Conservation (phyloP, 2,888 invertebrate genomes). For the Pogonocherus hispidulus region DNA sequence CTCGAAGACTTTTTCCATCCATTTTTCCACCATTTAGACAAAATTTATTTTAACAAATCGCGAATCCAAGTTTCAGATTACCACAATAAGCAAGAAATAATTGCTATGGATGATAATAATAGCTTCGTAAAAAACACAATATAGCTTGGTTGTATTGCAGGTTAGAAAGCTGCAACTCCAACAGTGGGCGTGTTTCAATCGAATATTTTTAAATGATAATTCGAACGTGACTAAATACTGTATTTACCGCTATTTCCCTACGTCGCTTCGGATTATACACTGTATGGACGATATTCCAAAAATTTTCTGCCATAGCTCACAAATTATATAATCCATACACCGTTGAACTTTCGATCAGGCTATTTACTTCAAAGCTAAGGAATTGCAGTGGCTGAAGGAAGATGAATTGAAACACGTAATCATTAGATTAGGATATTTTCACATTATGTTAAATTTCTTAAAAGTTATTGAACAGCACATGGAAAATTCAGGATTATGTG, state of each 20-base stretch:
- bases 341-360: conserved; percentile 43
- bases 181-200: conserved; percentile 34
- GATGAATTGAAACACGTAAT: conserved; percentile 24
- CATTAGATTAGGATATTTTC: conserved; percentile 42
- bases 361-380: conserved; percentile 45
- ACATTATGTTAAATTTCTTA: conserved; percentile 44
- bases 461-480: conserved; percentile 45
- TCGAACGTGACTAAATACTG: conserved; percentile 17
- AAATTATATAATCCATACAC: conserved; percentile 31
- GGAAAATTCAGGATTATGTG: conserved; percentile 32
- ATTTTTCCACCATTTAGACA: conserved; percentile 2
- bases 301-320: conserved; percentile 31
- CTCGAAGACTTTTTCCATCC: conserved; percentile 22
- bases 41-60: conserved; percentile 19
- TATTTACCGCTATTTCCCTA: conserved; percentile 36
- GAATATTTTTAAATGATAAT: conserved; percentile 12
- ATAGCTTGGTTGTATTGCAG: conserved; percentile 3
- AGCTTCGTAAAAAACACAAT: conserved; percentile 1
- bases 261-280: conserved; percentile 41
- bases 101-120: neutral
- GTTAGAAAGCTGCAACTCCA: neutral
- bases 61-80: neutral
- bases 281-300: conserved; percentile 37
- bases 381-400: conserved; percentile 39
- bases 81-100: neutral